Conservation (phyloP, 2,888 invertebrate genomes). For the Hedya salicella region DNA sequence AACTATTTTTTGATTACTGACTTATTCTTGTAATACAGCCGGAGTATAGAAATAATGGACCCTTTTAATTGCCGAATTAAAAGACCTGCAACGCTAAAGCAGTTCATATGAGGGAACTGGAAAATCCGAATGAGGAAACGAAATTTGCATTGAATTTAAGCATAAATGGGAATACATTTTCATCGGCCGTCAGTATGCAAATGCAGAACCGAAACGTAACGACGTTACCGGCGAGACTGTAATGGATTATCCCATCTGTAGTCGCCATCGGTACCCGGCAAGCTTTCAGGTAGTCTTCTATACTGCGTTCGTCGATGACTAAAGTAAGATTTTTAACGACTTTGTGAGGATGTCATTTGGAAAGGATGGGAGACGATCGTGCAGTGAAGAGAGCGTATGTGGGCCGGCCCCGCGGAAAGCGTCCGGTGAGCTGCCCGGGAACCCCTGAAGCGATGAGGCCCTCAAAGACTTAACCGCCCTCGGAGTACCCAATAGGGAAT, state of each 20-base stretch:
- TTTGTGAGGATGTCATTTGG: too few species aligned
- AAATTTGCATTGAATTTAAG: slow-evolving; percentile 66
- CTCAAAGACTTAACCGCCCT: too few species aligned
- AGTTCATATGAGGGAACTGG: slow-evolving; percentile 39
- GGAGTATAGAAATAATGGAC: background rate
- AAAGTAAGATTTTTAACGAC: too few species aligned
- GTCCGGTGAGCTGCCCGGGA: too few species aligned
- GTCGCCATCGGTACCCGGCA: slow-evolving; percentile 36
- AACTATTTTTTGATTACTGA: too few species aligned
- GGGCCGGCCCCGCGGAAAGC: too few species aligned
- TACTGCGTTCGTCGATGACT: background rate
- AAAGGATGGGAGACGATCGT: too few species aligned
- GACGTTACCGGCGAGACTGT: slow-evolving; percentile 65
- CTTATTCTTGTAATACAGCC: too few species aligned
- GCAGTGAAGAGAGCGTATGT: too few species aligned
- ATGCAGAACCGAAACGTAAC: slow-evolving; percentile 69
- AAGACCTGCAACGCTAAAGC: slow-evolving; percentile 11
- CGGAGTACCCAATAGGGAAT: too few species aligned
- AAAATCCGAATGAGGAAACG: slow-evolving; percentile 47
- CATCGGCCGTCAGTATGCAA: slow-evolving; percentile 69
- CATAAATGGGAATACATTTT: slow-evolving; percentile 67
- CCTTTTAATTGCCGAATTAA: slow-evolving; percentile 30
- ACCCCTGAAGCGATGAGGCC: too few species aligned
- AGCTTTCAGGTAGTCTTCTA: background rate
- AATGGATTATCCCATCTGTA: slow-evolving; percentile 67